Evolutionary conservation across 1,140 invertebrate species (phyloP).

Genomic region (Hyles vespertilio): DNA sequence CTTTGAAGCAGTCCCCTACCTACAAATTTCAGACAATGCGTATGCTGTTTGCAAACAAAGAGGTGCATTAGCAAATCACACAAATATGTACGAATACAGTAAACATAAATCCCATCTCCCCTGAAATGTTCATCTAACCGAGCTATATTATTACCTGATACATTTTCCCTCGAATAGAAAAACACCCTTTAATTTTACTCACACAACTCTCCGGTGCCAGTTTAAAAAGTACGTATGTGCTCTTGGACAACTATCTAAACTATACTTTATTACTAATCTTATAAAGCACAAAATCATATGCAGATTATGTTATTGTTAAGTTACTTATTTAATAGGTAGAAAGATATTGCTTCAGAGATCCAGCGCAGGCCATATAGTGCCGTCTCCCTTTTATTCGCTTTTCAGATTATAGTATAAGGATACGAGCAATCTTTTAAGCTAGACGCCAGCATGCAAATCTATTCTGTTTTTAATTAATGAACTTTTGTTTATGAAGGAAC

Average conservation of each 20-base stretch:
- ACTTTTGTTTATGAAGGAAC: no score
- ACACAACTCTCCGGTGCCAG: conserved; percentile 15
- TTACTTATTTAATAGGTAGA: background rate
- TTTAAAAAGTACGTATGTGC: conserved; percentile 10
- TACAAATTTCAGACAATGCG: conserved; percentile 2
- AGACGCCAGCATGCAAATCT: conserved; percentile 9
- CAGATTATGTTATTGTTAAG: background rate
- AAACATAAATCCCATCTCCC: conserved; percentile 32
- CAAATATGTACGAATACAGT: conserved; percentile 23
- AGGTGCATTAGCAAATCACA: conserved; percentile 34
- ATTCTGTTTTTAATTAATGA: conserved; percentile 3
- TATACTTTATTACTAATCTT: background rate
- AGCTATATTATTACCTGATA: conserved; percentile 46
- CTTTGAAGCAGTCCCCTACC: background rate
- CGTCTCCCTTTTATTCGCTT: conserved; percentile 26
- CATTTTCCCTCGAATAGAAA: conserved; percentile 40
- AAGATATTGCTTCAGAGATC: conserved; percentile 31
- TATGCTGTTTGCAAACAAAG: conserved; percentile 25
- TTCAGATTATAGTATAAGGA: conserved; percentile 17
- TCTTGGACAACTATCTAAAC: background rate
- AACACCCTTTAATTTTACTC: conserved; percentile 46
- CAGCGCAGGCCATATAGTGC: conserved; percentile 28
- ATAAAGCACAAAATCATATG: conserved; percentile 7
- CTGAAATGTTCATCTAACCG: conserved; percentile 38
- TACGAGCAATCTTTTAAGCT: conserved; percentile 11